These are phyloP conservation scores for Trichogramma evanescens DNA, from an alignment of 2,888 invertebrate genomes.

Conservation along the genomic window DNA sequence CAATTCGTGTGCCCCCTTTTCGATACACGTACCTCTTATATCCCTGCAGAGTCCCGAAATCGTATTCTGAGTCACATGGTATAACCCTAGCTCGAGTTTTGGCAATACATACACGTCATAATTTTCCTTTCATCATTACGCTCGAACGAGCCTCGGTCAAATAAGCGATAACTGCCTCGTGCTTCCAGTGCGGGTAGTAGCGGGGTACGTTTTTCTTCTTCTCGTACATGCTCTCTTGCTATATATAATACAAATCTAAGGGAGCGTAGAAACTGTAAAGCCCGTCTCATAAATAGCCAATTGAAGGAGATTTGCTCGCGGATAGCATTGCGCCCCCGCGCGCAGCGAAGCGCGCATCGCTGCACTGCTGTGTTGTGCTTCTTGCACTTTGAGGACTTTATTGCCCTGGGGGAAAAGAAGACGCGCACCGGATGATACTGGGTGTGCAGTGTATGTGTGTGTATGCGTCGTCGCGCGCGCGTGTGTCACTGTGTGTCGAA, in stretches of 20 bases:
- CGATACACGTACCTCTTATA: no score
- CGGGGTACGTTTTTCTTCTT: neutral
- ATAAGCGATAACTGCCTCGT: neutral
- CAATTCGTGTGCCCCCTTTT: no score
- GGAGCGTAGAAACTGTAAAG: constrained; percentile 9
- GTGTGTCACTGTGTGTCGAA: neutral
- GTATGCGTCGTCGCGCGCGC: no score
- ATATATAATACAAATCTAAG: neutral
- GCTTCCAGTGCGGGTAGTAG: neutral
- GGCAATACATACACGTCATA: neutral
- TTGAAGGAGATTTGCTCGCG: constrained; percentile 32
- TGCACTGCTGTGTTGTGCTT: neutral
- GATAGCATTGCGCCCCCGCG: constrained; percentile 27
- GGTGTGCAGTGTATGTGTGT: no score
- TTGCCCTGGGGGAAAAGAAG: constrained; percentile 9
- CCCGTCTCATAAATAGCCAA: constrained; percentile 36
- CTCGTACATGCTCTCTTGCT: neutral
- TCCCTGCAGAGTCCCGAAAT: no score
- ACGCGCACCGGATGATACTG: constrained; percentile 1
- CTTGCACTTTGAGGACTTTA: constrained; percentile 6
- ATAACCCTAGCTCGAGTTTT: no score
- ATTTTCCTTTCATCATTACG: constrained; percentile 5
- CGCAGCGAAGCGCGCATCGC: neutral
- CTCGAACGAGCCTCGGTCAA: neutral
- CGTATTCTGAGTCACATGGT: no score